Percentiles rank a stretch among this genome's conserved stretches.
phyloP scores from a whole-genome alignment of 2,797 vertebrate species.

The Lepus townsendii region DNA sequence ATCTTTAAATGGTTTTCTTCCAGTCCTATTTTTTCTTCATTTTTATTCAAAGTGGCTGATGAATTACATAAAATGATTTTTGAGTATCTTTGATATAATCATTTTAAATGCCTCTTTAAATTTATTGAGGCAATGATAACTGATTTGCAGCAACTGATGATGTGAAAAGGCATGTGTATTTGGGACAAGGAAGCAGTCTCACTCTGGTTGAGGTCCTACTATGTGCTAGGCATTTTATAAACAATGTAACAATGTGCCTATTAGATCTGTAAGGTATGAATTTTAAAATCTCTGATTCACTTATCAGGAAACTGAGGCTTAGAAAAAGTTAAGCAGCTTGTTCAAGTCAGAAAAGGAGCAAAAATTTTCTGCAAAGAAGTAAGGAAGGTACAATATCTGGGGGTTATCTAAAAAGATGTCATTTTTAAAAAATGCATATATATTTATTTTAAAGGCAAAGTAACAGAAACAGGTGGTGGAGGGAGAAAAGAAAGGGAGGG shows the following conservation, averaged over 20 bases:
- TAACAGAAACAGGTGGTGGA: too few species aligned
- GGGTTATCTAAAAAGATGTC: background rate
- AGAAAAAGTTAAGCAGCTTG: background rate
- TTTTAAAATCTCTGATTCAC: background rate
- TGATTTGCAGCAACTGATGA: background rate
- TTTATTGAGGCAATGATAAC: background rate
- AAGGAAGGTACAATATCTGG: background rate
- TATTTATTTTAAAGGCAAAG: too few species aligned
- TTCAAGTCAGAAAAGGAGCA: constrained; percentile 3
- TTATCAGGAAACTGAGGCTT: background rate
- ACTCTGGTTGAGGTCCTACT: background rate
- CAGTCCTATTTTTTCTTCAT: constrained; percentile 42
- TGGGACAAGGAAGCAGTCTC: background rate
- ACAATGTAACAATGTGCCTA: background rate
- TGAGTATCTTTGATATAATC: constrained; percentile 65
- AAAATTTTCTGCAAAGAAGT: background rate
- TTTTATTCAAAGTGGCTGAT: constrained; percentile 69
- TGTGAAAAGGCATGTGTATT: background rate
- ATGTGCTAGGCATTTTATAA: background rate
- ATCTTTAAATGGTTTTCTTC: constrained; percentile 71
- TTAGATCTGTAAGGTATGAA: background rate
- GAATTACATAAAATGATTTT: constrained; percentile 71
- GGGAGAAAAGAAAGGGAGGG: too few species aligned
- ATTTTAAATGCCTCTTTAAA: constrained; percentile 71
- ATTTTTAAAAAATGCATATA: background rate